Base-by-base conservation (phyloP, 2,888 invertebrate species). In the Drosophila flavopinicola region DNA sequence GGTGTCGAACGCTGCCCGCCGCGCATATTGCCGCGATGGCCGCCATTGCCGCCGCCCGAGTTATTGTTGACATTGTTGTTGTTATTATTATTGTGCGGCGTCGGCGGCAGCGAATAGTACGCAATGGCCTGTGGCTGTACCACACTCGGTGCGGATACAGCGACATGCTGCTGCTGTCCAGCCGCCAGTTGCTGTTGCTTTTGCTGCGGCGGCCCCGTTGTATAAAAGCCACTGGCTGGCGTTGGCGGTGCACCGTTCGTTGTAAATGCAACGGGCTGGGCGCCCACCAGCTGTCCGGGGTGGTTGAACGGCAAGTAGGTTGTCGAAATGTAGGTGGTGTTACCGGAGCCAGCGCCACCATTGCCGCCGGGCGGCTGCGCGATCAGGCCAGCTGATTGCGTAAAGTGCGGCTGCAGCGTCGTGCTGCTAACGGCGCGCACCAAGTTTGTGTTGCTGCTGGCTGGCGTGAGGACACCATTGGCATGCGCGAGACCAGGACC, bases 331-430 rank as follows among this genome's bases (percentile, higher is more conserved):
- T 15, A 74, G 5, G 80, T 33, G 17, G 61, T 15, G 2, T 59
- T 15, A 2, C 47, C 56, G 9, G 53, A 41, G 0, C 48, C 71
- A 25, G 25, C 49, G 5, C 54, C 49, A 6, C 52, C 68, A 52
- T 63, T 63, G 9, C 37, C 38, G 32, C 59, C 57, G 9, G 54
- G 13, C 5, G 71, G 45, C 4, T 20, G 20, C n/a, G 83, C 66
- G 33, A 82, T 82, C 82, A 83, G 86, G 24, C 82, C 78, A 71
- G 86, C 82, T 78, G 86, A 58, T 25, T 41, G 75, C 44, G 58
- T 7, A 42, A 63, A 83, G 24, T 75, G 84, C 11, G 72, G 57
- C 42, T 61, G 71, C 38, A 83, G 10, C 29, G 67, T 30, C 2
- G 72, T 10, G n/a, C 48, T 84, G 61, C 49, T 75, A 1, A 85